These are phyloP conservation scores for Macrosoma leucophasiata DNA, from an alignment of 2,888 invertebrate genomes.

Conservation along the genomic window DNA sequence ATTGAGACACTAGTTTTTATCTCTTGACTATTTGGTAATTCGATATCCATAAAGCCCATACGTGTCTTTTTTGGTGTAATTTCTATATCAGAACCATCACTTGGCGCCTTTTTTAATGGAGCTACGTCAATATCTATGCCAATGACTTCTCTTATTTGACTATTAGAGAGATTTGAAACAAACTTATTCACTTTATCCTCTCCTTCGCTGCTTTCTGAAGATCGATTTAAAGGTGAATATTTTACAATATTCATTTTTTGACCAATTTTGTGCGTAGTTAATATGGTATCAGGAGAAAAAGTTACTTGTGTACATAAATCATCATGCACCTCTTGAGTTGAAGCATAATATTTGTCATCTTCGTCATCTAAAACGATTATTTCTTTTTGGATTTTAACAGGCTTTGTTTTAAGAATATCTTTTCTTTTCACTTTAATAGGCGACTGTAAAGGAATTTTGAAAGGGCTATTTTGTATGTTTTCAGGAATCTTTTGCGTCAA, in stretches of 20 bases:
- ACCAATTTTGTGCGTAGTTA: no score
- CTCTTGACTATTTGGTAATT: conserved; percentile 60
- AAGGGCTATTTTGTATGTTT: no score
- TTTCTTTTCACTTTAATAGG: conserved; percentile 13
- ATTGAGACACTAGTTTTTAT: conserved; percentile 45
- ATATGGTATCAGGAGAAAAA: conserved; percentile 19
- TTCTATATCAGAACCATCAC: conserved; percentile 49
- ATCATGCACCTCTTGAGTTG: conserved; percentile 54
- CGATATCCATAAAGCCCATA: conserved; percentile 41
- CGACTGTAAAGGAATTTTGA: no score
- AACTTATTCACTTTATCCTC: conserved; percentile 32
- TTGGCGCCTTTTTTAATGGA: conserved; percentile 33
- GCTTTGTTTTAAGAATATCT: neutral
- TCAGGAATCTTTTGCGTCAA: conserved; percentile 41
- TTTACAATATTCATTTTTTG: conserved; percentile 12
- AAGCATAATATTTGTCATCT: conserved; percentile 47
- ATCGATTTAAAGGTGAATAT: conserved; percentile 11
- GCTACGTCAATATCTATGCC: conserved; percentile 29
- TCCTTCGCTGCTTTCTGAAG: conserved; percentile 23
- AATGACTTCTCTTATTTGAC: conserved; percentile 36
- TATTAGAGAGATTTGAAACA: conserved; percentile 32
- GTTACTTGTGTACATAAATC: conserved; percentile 53
- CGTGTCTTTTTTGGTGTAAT: conserved; percentile 46
- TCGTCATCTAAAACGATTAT: conserved; percentile 29
- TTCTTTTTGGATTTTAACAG: conserved; percentile 42